Percentiles rank a stretch among this genome's conserved stretches.
Evolutionary conservation across 2,888 invertebrate genomes (phyloP).

Genomic region (Lasioglossum malachurum): DNA sequence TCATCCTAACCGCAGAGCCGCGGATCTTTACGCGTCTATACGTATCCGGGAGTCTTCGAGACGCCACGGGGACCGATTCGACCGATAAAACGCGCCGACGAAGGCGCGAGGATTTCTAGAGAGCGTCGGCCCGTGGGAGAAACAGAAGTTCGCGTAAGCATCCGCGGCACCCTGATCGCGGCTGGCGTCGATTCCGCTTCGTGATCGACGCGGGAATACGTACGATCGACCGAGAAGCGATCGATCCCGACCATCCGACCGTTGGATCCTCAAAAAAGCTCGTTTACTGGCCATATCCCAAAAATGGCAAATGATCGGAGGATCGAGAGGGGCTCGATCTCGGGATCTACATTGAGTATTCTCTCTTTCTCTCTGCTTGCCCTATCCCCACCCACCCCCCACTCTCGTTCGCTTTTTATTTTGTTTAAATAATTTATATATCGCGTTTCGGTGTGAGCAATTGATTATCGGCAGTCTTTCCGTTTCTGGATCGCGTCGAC

Average conservation of each 20-base stretch:
- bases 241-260: slow-evolving; percentile 8
- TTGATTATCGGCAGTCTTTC: slow-evolving; percentile 63
- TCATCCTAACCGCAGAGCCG: neutral
- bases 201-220: slow-evolving; percentile 4
- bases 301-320: slow-evolving; percentile 1
- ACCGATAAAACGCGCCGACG: neutral
- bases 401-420: slow-evolving; percentile 38
- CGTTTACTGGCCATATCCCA: slow-evolving; percentile 5
- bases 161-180: neutral
- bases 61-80: neutral
- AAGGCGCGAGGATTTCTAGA: neutral
- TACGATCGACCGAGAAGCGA: slow-evolving; percentile 4
- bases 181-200: neutral
- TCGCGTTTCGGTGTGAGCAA: slow-evolving; percentile 60
- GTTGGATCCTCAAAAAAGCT: slow-evolving; percentile 3
- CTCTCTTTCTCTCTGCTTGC: neutral
- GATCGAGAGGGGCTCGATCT: slow-evolving; percentile 12
- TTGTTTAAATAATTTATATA: slow-evolving; percentile 62
- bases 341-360: slow-evolving; percentile 7
- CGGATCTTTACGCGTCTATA: neutral
- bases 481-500: slow-evolving; percentile 45
- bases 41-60: neutral
- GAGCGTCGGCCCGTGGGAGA: neutral
- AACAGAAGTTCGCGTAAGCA: neutral
- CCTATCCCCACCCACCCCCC: neutral